phyloP scores from a whole-genome alignment of 1,140 invertebrate species.

The Acromyrmex heyeri region DNA sequence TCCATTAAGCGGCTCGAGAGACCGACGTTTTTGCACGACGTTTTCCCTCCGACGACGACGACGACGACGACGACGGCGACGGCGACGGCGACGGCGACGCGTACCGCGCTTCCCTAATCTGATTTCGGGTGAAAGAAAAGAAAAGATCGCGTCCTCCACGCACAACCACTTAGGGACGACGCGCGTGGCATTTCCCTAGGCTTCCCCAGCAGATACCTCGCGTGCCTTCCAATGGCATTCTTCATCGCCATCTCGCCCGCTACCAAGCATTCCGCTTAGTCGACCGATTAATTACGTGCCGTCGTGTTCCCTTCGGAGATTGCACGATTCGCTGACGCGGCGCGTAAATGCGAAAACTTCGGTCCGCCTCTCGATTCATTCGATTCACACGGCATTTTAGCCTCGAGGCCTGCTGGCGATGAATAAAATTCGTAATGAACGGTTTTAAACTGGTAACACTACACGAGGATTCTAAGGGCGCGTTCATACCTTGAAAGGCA shows the following conservation, averaged over 20 bases:
- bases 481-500: no score
- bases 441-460: not conserved
- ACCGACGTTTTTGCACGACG: not conserved
- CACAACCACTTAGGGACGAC: slow-evolving; percentile 47
- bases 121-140: slow-evolving; percentile 22
- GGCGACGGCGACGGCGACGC: not conserved
- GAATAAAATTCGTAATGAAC: not conserved
- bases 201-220: slow-evolving; percentile 52
- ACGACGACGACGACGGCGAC: not conserved
- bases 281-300: slow-evolving; percentile 68
- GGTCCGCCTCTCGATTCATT: slow-evolving; percentile 1
- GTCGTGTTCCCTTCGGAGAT: slow-evolving; percentile 47
- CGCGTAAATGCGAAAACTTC: slow-evolving; percentile 56
- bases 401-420: not conserved
- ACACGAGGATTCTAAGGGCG: not conserved
- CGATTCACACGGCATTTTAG: slow-evolving; percentile 17
- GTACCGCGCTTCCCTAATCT: slow-evolving; percentile 37
- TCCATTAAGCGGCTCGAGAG: slow-evolving; percentile 44
- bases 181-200: slow-evolving; percentile 38
- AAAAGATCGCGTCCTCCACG: slow-evolving; percentile 30
- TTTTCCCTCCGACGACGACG: not conserved
- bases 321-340: slow-evolving; percentile 46
- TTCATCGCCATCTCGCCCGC: slow-evolving; percentile 61
- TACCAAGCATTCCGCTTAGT: slow-evolving; percentile 69
- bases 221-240: slow-evolving; percentile 66